Conservation (phyloP, 2,113 vertebrate species). For the Camelus dromedarius region DNA sequence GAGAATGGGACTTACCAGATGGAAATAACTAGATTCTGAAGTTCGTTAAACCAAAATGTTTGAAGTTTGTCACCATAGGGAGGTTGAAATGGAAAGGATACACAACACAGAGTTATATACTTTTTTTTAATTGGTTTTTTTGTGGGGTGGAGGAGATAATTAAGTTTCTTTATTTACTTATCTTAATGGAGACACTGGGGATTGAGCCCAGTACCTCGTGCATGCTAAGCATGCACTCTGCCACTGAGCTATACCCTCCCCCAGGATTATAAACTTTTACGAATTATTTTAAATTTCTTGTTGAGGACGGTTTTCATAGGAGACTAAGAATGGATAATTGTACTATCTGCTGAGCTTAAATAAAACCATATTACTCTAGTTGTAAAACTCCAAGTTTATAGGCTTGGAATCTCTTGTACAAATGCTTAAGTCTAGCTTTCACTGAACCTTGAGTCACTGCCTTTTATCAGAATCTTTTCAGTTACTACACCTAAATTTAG, state of each 20-base stretch:
- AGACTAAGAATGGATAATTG: not conserved
- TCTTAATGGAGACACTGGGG: too few species aligned
- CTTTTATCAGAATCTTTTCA: not conserved
- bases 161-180: too few species aligned
- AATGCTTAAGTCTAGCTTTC: not conserved
- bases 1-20: constrained; percentile 3
- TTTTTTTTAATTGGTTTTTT: not conserved
- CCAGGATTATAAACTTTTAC: not conserved
- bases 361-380: not conserved
- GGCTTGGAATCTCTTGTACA: not conserved
- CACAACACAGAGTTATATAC: not conserved
- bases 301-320: not conserved
- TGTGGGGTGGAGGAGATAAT: too few species aligned
- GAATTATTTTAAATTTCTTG: not conserved
- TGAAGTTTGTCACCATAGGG: not conserved
- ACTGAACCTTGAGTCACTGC: not conserved
- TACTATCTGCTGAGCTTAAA: not conserved
- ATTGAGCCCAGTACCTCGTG: too few species aligned
- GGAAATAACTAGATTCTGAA: constrained; percentile 23
- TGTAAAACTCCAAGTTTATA: not conserved
- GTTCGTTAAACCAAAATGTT: not conserved
- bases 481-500: not conserved
- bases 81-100: not conserved
- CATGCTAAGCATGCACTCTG: too few species aligned
- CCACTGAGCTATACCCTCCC: too few species aligned